phyloP scores from a whole-genome alignment of 2,113 vertebrate genomes.

The Cairina moschata region DNA sequence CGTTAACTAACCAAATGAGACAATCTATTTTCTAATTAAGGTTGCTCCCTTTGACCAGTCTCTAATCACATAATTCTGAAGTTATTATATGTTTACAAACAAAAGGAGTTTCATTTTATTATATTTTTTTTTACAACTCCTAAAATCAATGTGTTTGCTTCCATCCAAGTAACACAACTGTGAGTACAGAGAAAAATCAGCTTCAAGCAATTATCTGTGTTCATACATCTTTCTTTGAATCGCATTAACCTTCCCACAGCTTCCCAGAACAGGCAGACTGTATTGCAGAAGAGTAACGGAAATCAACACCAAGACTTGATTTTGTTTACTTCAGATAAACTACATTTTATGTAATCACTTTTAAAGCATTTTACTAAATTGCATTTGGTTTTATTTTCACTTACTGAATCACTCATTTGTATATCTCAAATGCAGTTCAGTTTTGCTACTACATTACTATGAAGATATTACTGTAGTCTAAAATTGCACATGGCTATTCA shows the following conservation, averaged over 20 bases:
- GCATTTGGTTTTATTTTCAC: not conserved
- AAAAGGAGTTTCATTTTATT: not conserved
- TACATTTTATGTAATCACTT: not conserved
- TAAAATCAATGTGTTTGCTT: not conserved
- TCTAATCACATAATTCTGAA: not conserved
- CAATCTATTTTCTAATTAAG: not conserved
- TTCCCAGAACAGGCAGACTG: not conserved
- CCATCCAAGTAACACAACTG: not conserved
- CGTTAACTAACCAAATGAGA: not conserved
- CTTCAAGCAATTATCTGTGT: not conserved
- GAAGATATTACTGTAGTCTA: not conserved
- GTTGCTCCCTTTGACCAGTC: not conserved
- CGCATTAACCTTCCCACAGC: not conserved
- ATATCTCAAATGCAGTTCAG: not conserved
- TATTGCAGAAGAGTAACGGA: not conserved
- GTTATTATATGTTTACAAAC: not conserved
- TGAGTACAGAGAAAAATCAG: not conserved
- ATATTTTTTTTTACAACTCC: not conserved
- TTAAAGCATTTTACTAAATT: not conserved
- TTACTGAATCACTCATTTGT: not conserved
- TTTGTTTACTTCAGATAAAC: not conserved
- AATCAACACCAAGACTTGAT: not conserved
- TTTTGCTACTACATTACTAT: not conserved
- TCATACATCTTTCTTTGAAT: slow-evolving; percentile 27
- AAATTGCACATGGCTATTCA: not conserved